Base-by-base conservation (phyloP, 2,113 vertebrate genomes). In the Macrotus californicus region DNA sequence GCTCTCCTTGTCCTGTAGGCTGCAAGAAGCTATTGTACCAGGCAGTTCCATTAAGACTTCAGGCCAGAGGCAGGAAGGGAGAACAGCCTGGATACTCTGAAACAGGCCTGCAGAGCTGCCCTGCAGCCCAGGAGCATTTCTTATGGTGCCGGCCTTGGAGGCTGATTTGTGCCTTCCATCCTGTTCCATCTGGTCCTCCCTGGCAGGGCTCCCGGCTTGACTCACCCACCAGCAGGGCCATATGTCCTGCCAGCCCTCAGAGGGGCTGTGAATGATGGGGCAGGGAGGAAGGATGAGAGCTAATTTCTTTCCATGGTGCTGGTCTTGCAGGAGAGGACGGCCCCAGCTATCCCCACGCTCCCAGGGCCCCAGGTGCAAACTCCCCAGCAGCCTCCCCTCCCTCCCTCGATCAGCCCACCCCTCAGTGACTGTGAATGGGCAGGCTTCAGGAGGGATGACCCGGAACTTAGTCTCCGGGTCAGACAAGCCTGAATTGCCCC, bases 181-280 rank as follows among this genome's bases (percentile, higher is more conserved):
- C 93, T 50, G 61, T 69, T 97, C 96, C 96, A 96, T 96, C 96
- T 97, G 97, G 91, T 69, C 59, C 41, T 95, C 69, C 24, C 85
- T 95, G 96, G 96, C 95, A 87, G 72, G 46, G 69, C 67, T 92
- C 96, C 96, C 11, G 0, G 88, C 61, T 77, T 69, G 19, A 91
- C 90, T 81, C 82, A 61, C 69, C 69, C 84, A 19, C 56, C 4
- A 21, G 52, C 70, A 56, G 52, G 80, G 94, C 95, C 93, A 48
- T 83, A 73, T 96, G 94, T 93, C 93, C 90, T 75, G 61, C 48
- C 87, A 36, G 83, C 50, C 91, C 69, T 41, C 59, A 11, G 61
- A 66, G 21, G 81, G 69, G 48, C 61, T 24, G 14, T 1, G 4
- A 89, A 54, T 6, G 43, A 76, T 21, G 7, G 64, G 80, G 46